Evolutionary conservation across 2,888 invertebrate species (phyloP).

Genomic region (Drosophila cognata): DNA sequence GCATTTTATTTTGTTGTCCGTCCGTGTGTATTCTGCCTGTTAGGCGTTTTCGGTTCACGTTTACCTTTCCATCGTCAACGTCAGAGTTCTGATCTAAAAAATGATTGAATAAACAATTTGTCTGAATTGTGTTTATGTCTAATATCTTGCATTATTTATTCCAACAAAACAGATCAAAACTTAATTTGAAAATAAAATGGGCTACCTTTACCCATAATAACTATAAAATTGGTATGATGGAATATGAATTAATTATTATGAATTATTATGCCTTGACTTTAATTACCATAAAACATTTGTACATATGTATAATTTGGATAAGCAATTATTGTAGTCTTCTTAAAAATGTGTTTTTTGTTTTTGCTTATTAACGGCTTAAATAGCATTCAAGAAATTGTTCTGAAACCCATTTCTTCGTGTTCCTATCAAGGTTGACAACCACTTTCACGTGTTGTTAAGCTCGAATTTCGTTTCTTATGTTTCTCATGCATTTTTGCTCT

Average conservation of each 20-base stretch:
- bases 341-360: neutral
- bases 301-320: neutral
- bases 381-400: neutral
- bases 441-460: neutral
- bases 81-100: slow-evolving; percentile 15
- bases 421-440: slow-evolving; percentile 20
- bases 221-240: neutral
- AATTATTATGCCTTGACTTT: neutral
- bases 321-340: neutral
- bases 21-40: slow-evolving; percentile 14
- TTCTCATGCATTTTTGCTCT: neutral
- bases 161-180: too few species aligned
- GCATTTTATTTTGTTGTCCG: slow-evolving; percentile 24
- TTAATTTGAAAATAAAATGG: neutral
- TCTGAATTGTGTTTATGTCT: slow-evolving; percentile 5
- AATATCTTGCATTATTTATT: slow-evolving; percentile 14
- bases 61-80: slow-evolving; percentile 3
- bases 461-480: neutral
- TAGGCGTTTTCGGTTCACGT: slow-evolving; percentile 32
- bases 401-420: slow-evolving; percentile 12
- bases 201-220: neutral
- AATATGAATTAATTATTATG: neutral
- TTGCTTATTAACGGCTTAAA: neutral
- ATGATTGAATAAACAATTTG: slow-evolving; percentile 45
- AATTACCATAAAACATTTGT: neutral